These are phyloP conservation scores for Drosophila tropicalis DNA, from an alignment of 1,140 invertebrate species.

Conservation along the genomic window DNA sequence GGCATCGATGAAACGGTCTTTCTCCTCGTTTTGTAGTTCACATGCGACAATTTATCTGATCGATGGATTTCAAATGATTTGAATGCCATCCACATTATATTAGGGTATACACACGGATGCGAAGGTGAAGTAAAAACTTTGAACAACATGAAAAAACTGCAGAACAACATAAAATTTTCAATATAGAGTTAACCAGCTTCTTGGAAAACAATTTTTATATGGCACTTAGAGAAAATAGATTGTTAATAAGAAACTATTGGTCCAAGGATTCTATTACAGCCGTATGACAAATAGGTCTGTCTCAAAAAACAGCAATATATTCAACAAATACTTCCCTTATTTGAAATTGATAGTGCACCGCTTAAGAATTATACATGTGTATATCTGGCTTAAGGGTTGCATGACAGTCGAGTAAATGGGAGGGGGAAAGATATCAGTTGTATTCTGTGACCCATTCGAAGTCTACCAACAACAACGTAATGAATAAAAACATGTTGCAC, in stretches of 20 bases:
- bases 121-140: too few species aligned
- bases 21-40: slow-evolving; percentile 38
- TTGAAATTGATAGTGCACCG: slow-evolving; percentile 30
- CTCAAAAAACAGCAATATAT: background rate
- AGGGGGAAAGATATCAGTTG: slow-evolving; percentile 48
- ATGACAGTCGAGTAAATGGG: slow-evolving; percentile 27
- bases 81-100: background rate
- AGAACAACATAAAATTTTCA: background rate
- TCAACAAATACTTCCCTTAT: slow-evolving; percentile 25
- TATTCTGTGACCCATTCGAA: slow-evolving; percentile 43
- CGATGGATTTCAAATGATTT: slow-evolving; percentile 21
- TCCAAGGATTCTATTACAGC: background rate
- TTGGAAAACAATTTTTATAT: too few species aligned
- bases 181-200: too few species aligned
- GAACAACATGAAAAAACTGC: background rate
- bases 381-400: slow-evolving; percentile 55
- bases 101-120: too few species aligned
- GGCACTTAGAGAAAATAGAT: background rate
- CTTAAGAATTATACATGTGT: slow-evolving; percentile 3
- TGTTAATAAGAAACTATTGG: background rate
- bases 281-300: background rate
- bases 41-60: slow-evolving; percentile 32
- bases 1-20: slow-evolving; percentile 2
- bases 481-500: slow-evolving; percentile 75
- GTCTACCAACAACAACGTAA: slow-evolving; percentile 50